These are phyloP conservation scores for Triplophysa bombifrons DNA, from an alignment of 2,797 vertebrate species.

Conservation along the genomic window DNA sequence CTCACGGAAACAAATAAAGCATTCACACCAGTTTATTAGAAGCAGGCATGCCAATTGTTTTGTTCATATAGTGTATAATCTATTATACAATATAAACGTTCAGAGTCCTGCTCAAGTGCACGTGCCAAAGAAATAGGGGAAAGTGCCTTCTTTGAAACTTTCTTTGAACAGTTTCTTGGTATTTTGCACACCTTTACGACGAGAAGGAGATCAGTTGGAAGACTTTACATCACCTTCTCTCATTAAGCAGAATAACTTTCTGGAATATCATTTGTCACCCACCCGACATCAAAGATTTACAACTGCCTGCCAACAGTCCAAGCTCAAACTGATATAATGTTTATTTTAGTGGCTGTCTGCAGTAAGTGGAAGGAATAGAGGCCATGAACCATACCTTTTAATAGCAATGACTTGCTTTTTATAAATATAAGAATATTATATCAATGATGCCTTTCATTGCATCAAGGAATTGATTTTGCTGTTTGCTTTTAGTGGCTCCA, in stretches of 20 bases:
- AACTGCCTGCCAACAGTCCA: conserved; percentile 19
- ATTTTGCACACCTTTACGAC: neutral
- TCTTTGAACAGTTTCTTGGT: neutral
- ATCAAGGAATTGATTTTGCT: conserved; percentile 28
- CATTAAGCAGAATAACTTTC: conserved; percentile 32
- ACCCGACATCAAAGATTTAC: conserved; percentile 41
- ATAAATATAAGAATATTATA: conserved; percentile 19
- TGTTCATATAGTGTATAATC: too few relatives aligned
- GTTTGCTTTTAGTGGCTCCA: conserved; percentile 34
- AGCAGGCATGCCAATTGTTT: too few relatives aligned
- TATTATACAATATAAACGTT: neutral
- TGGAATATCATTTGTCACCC: conserved; percentile 33
- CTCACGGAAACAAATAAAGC: too few relatives aligned
- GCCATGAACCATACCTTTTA: conserved; percentile 22
- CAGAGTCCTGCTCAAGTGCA: too few relatives aligned
- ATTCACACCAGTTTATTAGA: too few relatives aligned
- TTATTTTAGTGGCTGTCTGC: neutral
- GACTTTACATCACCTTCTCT: neutral
- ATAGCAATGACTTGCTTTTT: conserved; percentile 15
- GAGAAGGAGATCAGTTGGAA: neutral
- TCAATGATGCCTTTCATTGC: conserved; percentile 34
- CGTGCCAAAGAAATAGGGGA: too few relatives aligned
- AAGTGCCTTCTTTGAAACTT: neutral
- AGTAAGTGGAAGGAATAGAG: neutral
- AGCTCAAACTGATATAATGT: conserved; percentile 12